phyloP scores from a whole-genome alignment of 2,888 invertebrate species.

The Danaus chrysippus region DNA sequence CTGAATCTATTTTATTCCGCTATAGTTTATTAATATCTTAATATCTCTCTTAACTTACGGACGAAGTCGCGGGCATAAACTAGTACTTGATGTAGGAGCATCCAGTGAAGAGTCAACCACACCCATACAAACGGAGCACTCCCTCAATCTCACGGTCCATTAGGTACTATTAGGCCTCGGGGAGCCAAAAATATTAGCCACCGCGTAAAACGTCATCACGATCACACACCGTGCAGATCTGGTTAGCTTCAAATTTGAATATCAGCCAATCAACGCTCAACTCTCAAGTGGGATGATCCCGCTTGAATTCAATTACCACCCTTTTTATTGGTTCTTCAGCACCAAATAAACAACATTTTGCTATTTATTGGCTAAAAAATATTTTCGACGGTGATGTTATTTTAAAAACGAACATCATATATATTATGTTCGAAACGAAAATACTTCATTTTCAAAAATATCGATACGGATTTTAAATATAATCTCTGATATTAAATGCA shows the following conservation, averaged over 20 bases:
- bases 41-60: no score
- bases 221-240: conserved; percentile 60
- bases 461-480: not conserved
- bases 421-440: not conserved
- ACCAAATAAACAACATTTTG: conserved; percentile 39
- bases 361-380: not conserved
- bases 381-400: not conserved
- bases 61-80: no score
- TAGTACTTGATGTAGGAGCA: not conserved
- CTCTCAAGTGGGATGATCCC: conserved; percentile 54
- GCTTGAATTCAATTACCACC: conserved; percentile 56
- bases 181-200: conserved; percentile 71
- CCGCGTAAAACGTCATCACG: conserved; percentile 62
- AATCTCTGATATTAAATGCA: not conserved
- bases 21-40: no score
- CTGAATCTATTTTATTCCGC: no score
- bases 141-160: conserved; percentile 64
- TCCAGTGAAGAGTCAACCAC: conserved; percentile 20
- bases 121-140: conserved; percentile 35
- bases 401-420: conserved; percentile 1
- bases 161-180: conserved; percentile 52
- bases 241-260: conserved; percentile 72
- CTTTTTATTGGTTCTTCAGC: conserved; percentile 38
- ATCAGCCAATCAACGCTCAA: conserved; percentile 74
- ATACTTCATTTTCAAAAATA: not conserved